These are phyloP conservation scores for Piaya cayana DNA, from an alignment of 2,113 vertebrate species.

Conservation along the genomic window DNA sequence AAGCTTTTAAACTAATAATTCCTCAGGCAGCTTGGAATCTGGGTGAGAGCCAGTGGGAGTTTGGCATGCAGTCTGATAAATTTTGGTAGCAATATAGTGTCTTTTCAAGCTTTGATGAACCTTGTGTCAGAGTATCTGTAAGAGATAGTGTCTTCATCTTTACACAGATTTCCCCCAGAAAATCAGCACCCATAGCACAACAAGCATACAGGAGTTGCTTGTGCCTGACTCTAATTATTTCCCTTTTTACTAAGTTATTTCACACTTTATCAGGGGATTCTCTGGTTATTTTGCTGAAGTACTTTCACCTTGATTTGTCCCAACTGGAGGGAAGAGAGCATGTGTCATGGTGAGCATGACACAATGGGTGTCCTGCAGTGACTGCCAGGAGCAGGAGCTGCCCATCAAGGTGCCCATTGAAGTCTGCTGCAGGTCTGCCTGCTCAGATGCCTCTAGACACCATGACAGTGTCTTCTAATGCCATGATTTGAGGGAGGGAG, in stretches of 20 bases:
- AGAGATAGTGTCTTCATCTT: background rate
- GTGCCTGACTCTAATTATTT: background rate
- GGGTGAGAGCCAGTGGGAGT: constrained; percentile 13
- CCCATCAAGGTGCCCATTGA: background rate
- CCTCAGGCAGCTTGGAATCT: background rate
- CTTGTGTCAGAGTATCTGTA: background rate
- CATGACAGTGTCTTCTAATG: accelerated
- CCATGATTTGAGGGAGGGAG: background rate
- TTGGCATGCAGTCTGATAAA: background rate
- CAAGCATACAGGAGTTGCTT: background rate
- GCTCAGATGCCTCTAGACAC: background rate
- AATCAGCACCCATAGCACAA: background rate
- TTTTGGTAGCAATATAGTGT: background rate
- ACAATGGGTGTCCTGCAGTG: background rate
- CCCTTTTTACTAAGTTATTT: background rate
- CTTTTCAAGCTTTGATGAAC: constrained; percentile 6
- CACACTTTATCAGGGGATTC: background rate
- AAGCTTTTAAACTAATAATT: constrained; percentile 39
- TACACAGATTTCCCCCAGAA: background rate
- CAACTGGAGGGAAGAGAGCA: background rate
- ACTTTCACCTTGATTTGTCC: accelerated
- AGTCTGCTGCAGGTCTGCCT: background rate
- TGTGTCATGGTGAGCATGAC: accelerated
- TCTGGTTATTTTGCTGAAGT: background rate
- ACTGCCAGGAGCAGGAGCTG: background rate